Evolutionary conservation across 23 tunicate genomes (phyloP).

Genomic region (Ciona savignyi): DNA sequence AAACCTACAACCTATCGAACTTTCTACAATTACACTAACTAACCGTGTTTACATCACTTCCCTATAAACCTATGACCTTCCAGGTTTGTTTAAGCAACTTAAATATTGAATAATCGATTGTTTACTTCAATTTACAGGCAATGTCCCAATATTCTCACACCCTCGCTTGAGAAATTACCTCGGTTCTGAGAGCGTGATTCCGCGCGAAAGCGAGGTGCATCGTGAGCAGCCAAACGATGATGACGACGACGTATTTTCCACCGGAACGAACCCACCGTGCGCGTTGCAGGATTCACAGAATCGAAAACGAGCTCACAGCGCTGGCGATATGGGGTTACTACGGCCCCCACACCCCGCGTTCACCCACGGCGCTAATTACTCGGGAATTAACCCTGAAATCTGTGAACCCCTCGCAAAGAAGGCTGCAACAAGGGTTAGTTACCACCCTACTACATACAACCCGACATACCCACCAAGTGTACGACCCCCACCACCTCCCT

Average conservation of each 20-base stretch:
- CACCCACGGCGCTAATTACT: not conserved
- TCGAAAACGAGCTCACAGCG: constrained; percentile 55
- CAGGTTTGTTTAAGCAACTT: no score
- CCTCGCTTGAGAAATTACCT: not conserved
- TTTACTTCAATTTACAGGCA: no score
- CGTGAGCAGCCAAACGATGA: not conserved
- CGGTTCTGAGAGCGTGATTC: not conserved
- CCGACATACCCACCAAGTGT: not conserved
- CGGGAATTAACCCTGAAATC: not conserved
- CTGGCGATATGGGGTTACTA: constrained; percentile 34
- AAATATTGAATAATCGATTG: no score
- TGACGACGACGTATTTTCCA: not conserved
- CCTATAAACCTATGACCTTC: no score
- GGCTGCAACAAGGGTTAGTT: not conserved
- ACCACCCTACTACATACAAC: not conserved
- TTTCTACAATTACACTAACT: no score
- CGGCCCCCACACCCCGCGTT: not conserved
- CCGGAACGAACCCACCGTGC: not conserved
- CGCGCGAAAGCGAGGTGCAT: not conserved
- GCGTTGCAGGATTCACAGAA: not conserved
- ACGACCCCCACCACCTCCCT: not conserved
- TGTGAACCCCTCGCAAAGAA: not conserved
- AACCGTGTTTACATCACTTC: no score
- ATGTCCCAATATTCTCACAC: not conserved
- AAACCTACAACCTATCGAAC: no score